These are phyloP conservation scores for Diuraphis noxia DNA, from an alignment of 1,140 invertebrate species.

Conservation along the genomic window DNA sequence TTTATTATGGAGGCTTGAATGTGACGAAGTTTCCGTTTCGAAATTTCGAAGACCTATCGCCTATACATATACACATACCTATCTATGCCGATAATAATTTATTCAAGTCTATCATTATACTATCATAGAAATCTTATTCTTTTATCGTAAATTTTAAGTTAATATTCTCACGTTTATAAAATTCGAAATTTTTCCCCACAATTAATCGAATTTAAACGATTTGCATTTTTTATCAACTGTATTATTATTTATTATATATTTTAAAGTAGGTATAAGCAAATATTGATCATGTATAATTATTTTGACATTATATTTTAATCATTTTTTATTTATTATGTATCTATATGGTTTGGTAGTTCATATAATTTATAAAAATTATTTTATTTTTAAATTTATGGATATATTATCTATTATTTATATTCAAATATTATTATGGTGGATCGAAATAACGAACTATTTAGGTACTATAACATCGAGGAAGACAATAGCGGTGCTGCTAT, in stretches of 20 bases:
- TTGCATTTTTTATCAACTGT: background rate
- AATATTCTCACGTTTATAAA: background rate
- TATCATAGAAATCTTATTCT: background rate
- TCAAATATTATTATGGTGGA: background rate
- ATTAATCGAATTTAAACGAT: background rate
- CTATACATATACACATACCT: too few species aligned
- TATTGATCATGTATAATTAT: background rate
- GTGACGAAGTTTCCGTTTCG: background rate
- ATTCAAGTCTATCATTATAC: background rate
- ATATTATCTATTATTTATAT: too few species aligned
- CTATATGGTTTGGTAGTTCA: background rate
- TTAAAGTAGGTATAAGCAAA: too few species aligned
- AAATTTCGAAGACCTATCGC: too few species aligned
- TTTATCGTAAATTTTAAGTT: background rate
- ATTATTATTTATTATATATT: background rate
- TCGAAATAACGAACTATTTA: background rate
- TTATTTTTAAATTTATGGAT: background rate
- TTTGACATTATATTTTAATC: background rate
- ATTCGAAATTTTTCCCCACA: background rate
- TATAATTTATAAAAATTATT: background rate
- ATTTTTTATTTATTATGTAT: background rate
- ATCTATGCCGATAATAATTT: too few species aligned
- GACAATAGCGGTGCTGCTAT: too few species aligned
- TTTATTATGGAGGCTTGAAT: too few species aligned
- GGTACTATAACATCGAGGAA: background rate